Evolutionary conservation across 2,113 vertebrate genomes (phyloP).

Genomic region (Forbesichthys papilliferus): DNA sequence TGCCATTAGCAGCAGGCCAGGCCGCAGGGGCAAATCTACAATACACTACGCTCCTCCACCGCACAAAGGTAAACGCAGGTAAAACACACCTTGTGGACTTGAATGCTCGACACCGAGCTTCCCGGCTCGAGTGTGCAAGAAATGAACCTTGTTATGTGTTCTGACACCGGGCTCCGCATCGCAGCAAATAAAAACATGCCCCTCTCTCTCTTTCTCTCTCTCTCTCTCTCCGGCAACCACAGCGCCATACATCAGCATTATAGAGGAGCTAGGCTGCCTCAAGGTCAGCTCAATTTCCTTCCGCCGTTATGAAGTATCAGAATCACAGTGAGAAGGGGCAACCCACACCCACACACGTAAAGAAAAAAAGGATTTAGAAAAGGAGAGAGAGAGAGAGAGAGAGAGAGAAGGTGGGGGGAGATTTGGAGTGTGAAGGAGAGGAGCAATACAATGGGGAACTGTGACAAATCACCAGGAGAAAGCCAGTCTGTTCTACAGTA

Average conservation of each 20-base stretch:
- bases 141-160: conserved; percentile 78
- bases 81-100: conserved; percentile 51
- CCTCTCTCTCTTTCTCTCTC: conserved; percentile 75
- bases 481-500: conserved; percentile 49
- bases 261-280: conserved; percentile 69
- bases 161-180: conserved; percentile 74
- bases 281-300: conserved; percentile 82
- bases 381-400: conserved; percentile 10
- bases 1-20: conserved; percentile 16
- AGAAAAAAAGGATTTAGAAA: conserved; percentile 69
- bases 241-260: conserved; percentile 79
- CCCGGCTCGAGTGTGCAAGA: conserved; percentile 65
- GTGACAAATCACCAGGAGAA: conserved; percentile 65
- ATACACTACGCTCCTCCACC: conserved; percentile 27
- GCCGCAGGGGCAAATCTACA: conserved; percentile 20
- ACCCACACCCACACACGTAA: conserved; percentile 66
- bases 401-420: background rate
- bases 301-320: conserved; percentile 72
- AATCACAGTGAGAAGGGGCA: conserved; percentile 64
- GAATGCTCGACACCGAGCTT: conserved; percentile 60
- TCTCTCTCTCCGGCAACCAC: conserved; percentile 27
- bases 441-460: conserved; percentile 61
- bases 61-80: conserved; percentile 60
- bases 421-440: conserved; percentile 54
- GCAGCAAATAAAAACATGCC: conserved; percentile 80